A percentile compares a stretch with the other conserved stretches of the same genome.
Evolutionary conservation across 2,113 vertebrate species (phyloP).

Genomic region (Camelus dromedarius): DNA sequence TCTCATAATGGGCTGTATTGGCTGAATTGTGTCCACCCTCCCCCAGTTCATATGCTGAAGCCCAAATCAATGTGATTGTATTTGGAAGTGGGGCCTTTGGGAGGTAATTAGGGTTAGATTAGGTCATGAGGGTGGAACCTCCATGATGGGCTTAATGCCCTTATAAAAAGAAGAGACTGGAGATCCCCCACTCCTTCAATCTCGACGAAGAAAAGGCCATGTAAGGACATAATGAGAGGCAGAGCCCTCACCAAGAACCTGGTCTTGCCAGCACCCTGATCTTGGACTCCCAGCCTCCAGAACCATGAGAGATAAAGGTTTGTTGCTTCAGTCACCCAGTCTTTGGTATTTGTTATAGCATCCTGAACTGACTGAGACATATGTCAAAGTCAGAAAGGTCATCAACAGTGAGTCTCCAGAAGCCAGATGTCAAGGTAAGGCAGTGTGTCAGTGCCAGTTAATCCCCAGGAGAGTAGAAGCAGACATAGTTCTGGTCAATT

Average conservation of each 20-base stretch:
- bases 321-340: background rate
- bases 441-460: background rate
- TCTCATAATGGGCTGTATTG: background rate
- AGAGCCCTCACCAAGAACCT: background rate
- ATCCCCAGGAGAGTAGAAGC: background rate
- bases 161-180: background rate
- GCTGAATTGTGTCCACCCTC: background rate
- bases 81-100: background rate
- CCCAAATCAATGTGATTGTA: background rate
- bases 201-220: background rate
- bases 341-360: background rate
- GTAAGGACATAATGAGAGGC: background rate
- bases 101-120: background rate
- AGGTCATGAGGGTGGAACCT: background rate
- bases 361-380: background rate
- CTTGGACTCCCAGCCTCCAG: background rate
- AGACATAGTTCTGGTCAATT: background rate
- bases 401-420: background rate
- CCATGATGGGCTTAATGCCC: background rate
- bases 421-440: background rate
- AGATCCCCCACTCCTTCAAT: background rate
- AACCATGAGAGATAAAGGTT: background rate
- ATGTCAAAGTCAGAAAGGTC: background rate
- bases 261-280: background rate
- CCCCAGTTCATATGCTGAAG: background rate